Conservation (phyloP, 2,888 invertebrate genomes). For the Tanaodytes sp. region DNA sequence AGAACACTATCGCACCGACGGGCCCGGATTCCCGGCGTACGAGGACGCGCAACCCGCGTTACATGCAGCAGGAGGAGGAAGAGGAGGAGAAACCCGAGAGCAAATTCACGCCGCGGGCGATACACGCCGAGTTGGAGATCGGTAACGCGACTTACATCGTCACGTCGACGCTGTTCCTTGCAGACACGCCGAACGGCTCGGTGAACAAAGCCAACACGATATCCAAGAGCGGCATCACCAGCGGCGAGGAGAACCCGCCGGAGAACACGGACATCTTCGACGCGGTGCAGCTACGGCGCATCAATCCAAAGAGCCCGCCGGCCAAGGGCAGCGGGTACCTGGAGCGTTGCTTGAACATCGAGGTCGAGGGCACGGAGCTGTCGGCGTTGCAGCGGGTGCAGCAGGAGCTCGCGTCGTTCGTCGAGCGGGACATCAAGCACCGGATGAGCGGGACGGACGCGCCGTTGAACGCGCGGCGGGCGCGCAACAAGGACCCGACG, state of each 20-base stretch:
- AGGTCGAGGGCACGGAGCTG: slow-evolving; percentile 65
- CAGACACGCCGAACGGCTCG: slow-evolving; percentile 52
- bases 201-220: background rate
- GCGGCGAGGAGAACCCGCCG: slow-evolving; percentile 48
- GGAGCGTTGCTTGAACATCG: slow-evolving; percentile 68
- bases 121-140: slow-evolving; percentile 63
- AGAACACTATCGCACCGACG: slow-evolving; percentile 10
- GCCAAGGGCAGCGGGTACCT: slow-evolving; percentile 44
- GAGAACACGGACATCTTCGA: slow-evolving; percentile 68
- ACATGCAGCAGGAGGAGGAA: slow-evolving; percentile 4
- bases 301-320: slow-evolving; percentile 55
- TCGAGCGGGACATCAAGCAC: slow-evolving; percentile 64
- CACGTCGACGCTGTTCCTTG: slow-evolving; percentile 63
- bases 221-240: slow-evolving; percentile 37
- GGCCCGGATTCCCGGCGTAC: slow-evolving; percentile 32
- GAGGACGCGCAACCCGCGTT: background rate
- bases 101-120: slow-evolving; percentile 49
- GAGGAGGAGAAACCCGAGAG: slow-evolving; percentile 18
- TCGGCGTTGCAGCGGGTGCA: slow-evolving; percentile 65
- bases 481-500: slow-evolving; percentile 53
- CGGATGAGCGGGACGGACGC: slow-evolving; percentile 24
- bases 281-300: slow-evolving; percentile 66
- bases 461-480: background rate
- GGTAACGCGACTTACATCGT: slow-evolving; percentile 66
- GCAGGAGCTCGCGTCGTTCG: slow-evolving; percentile 62